Evolutionary conservation across 2,797 vertebrate species (phyloP).

Genomic region (Otolemur crassicaudatus): DNA sequence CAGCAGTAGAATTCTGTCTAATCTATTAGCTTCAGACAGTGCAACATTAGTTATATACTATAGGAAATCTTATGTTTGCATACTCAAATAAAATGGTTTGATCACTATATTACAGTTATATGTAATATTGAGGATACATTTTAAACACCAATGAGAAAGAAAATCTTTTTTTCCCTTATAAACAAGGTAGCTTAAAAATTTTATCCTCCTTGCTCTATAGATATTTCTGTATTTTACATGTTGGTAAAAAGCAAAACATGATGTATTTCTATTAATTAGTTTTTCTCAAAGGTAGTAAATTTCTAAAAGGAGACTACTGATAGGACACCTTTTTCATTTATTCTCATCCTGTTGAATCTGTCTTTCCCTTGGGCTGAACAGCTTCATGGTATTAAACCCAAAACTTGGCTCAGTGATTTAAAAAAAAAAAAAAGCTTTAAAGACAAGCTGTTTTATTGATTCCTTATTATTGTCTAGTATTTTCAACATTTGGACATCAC

Average conservation of each 20-base stretch:
- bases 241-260: neutral
- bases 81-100: constrained; percentile 79
- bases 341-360: constrained; percentile 18
- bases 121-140: constrained; percentile 74
- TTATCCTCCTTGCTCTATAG: neutral
- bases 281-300: neutral
- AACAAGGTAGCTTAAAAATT: neutral
- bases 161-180: constrained; percentile 3
- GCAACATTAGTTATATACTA: constrained; percentile 79
- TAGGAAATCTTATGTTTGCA: constrained; percentile 79
- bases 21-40: constrained; percentile 83
- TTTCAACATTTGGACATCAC: constrained; percentile 22
- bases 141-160: constrained; percentile 76
- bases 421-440: neutral
- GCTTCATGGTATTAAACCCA: neutral
- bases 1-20: constrained; percentile 79
- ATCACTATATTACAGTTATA: constrained; percentile 73
- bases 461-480: neutral
- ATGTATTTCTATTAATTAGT: neutral
- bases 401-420: neutral
- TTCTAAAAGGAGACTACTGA: neutral
- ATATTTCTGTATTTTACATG: neutral
- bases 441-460: constrained; percentile 10
- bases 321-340: neutral
- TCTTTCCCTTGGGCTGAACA: neutral